phyloP scores from a whole-genome alignment of 1,140 invertebrate species.

The Cotesia chilonis region DNA sequence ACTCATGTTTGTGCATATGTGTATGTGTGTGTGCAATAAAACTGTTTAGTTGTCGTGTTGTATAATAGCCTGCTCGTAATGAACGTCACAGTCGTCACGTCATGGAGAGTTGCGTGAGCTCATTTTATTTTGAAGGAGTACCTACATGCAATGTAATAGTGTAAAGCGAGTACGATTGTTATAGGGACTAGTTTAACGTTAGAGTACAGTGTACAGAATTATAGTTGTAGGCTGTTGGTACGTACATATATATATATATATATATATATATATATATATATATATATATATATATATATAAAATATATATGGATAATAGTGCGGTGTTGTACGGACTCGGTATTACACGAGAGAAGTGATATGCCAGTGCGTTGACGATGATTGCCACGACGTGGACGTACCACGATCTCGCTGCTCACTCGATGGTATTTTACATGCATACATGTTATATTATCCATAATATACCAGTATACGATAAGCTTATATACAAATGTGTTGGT shows the following conservation, averaged over 20 bases:
- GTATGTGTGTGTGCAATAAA: too few relatives aligned
- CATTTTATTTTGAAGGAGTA: neutral
- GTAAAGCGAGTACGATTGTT: too few relatives aligned
- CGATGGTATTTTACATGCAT: constrained; percentile 17
- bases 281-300: neutral
- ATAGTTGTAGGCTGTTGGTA: neutral
- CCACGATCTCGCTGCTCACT: neutral
- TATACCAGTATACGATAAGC: too few relatives aligned
- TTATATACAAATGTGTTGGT: too few relatives aligned
- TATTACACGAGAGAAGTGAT: neutral
- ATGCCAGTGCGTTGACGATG: constrained; percentile 31
- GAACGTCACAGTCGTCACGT: constrained; percentile 14
- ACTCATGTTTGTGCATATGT: neutral
- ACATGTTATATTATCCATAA: neutral
- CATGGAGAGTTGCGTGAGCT: constrained; percentile 20
- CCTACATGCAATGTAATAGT: neutral
- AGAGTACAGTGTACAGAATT: too few relatives aligned
- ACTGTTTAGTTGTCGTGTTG: neutral
- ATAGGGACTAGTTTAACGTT: too few relatives aligned
- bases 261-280: neutral
- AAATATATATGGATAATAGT: constrained; percentile 10
- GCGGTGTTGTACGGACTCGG: too few relatives aligned
- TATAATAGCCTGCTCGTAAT: constrained; percentile 14
- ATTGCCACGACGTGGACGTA: constrained; percentile 30
- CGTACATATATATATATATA: neutral